A percentile compares a stretch with the other conserved stretches of the same genome.
Conservation (phyloP, 2,113 vertebrate genomes). For the Equus quagga region DNA sequence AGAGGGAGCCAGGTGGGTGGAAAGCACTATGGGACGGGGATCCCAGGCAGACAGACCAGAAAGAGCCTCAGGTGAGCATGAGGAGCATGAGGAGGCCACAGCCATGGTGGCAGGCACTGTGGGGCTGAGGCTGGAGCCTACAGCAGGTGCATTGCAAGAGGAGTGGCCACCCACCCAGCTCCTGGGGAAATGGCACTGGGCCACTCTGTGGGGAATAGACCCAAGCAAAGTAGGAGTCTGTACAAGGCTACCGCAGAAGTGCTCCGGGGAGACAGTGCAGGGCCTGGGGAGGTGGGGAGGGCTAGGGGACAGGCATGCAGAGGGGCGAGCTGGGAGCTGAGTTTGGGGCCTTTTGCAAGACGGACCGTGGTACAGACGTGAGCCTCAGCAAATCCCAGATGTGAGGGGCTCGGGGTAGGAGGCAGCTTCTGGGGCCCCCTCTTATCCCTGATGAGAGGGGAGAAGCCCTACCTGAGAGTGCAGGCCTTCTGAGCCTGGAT, state of each 20-base stretch:
- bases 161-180: neutral
- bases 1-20: neutral
- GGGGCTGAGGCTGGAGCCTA: neutral
- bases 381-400: neutral
- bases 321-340: neutral
- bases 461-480: neutral
- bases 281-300: neutral
- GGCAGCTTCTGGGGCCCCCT: neutral
- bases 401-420: neutral
- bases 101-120: neutral
- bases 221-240: accelerated
- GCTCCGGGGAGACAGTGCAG: neutral
- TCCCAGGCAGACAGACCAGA: neutral
- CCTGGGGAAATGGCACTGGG: neutral
- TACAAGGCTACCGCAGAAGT: neutral
- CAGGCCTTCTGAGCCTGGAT: neutral
- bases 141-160: neutral
- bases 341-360: neutral
- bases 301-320: neutral
- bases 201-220: neutral
- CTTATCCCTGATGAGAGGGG: neutral
- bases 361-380: no score
- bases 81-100: neutral
- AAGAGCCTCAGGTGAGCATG: accelerated
- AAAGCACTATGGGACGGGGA: neutral